Percentiles rank a stretch among this genome's conserved stretches.
Evolutionary conservation across 2,888 invertebrate species (phyloP).

Genomic region (Cantharis nigra): DNA sequence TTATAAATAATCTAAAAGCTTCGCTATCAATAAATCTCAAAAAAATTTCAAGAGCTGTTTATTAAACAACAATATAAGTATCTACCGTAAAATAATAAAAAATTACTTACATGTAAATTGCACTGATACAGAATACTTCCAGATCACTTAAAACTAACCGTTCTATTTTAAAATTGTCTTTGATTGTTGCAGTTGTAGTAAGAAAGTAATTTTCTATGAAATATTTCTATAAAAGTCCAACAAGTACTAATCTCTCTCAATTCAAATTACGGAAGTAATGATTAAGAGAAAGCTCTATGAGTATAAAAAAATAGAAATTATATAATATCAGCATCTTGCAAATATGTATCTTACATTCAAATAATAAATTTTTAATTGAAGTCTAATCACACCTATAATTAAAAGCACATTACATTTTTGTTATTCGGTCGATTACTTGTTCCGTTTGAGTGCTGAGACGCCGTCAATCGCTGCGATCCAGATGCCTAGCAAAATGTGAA

Average conservation of each 20-base stretch:
- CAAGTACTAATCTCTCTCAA: background rate
- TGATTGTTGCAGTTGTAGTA: background rate
- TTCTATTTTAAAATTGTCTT: background rate
- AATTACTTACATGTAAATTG: background rate
- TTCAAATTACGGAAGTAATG: background rate
- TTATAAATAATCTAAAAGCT: background rate
- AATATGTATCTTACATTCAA: background rate
- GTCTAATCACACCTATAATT: background rate
- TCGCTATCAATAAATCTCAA: background rate
- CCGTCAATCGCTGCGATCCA: too few relatives aligned
- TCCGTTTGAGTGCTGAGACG: background rate
- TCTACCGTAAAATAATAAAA: background rate
- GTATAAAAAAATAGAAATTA: background rate
- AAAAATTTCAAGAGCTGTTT: background rate
- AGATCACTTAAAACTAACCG: background rate
- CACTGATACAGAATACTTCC: background rate
- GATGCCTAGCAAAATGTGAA: too few relatives aligned
- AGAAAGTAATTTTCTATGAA: background rate
- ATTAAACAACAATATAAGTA: too few relatives aligned
- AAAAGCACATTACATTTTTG: background rate
- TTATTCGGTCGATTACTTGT: background rate
- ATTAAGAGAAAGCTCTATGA: background rate
- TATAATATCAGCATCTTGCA: background rate
- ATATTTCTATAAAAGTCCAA: background rate
- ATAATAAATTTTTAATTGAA: background rate